Conservation (phyloP, 2,888 invertebrate genomes). For the Drosophila kanekoi region DNA sequence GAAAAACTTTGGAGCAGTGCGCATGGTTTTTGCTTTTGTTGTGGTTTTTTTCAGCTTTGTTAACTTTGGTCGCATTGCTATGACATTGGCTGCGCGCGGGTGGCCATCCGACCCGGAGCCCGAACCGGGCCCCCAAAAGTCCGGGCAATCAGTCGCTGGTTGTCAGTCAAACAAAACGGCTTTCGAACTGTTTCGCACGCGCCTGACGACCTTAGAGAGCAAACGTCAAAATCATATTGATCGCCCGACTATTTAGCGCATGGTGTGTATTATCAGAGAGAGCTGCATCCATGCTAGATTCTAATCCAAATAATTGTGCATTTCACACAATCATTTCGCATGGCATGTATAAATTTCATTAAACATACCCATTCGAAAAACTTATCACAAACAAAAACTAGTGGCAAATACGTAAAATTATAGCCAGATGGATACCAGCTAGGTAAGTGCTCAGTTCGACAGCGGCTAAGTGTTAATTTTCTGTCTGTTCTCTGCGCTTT, state of each 20-base stretch:
- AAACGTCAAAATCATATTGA: conserved; percentile 51
- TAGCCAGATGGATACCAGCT: conserved; percentile 72
- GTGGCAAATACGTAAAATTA: conserved; percentile 74
- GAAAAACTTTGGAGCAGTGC: conserved; percentile 68
- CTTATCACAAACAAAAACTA: conserved; percentile 20
- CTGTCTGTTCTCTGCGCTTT: conserved; percentile 4
- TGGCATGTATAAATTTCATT: conserved; percentile 47
- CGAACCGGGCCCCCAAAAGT: conserved; percentile 38
- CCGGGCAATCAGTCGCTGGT: conserved; percentile 68
- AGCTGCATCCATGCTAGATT: background rate
- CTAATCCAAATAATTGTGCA: background rate
- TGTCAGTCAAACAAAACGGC: conserved; percentile 76
- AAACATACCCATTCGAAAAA: conserved; percentile 15
- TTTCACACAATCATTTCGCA: background rate
- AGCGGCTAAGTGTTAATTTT: conserved; percentile 1
- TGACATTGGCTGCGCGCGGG: conserved; percentile 68
- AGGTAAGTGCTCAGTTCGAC: conserved; percentile 68
- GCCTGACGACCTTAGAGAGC: conserved; percentile 22
- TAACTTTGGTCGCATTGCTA: conserved; percentile 83
- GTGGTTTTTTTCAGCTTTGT: conserved; percentile 75
- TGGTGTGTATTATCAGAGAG: conserved; percentile 65
- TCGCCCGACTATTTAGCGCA: conserved; percentile 48
- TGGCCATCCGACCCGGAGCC: background rate
- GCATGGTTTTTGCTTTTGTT: conserved; percentile 78
- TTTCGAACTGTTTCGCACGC: conserved; percentile 34